Base-by-base conservation (phyloP, 2,113 vertebrate genomes). In the Puma concolor region DNA sequence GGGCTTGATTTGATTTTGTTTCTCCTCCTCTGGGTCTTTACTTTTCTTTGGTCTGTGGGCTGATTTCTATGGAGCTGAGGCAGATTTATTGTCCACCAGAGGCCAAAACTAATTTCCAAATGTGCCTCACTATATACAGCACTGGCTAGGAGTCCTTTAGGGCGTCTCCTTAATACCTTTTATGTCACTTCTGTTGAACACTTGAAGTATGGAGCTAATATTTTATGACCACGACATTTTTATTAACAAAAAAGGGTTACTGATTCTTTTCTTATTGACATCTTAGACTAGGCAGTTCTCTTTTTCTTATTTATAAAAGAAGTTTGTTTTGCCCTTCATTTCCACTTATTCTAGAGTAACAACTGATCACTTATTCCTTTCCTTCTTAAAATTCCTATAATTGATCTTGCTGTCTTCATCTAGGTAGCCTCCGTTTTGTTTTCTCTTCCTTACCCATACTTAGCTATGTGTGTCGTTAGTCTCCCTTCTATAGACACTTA, bases 211-310 rank as follows among this genome's bases (percentile, higher is more conserved):
- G 44, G 84, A 81, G 50, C 64, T 91, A 96, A 88, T 96, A 94
- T 93, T 97, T 98, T 91, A 97, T 97, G 90, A 95, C 36, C 44
- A 96, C 71, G 88, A 81, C 54, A 6, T 94, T 96, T 97, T 97
- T 97, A 97, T 94, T 97, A 94, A 96, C 81, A 87, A 84, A 94
- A 81, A 91, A 60, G n/a, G 50, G 92, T 97, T 95, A 97, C 38
- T 94, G 9, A 48, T 89, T 94, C 83, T 91, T 89, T 91, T 94
- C 44, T 91, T 88, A 57, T 2, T 85, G 91, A 81, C 69, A 91
- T 66, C 91, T 92, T 36, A 92, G 76, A 95, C 64, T 81, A 88
- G 79, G 33, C 27, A 72, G 50, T 25, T 76, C 19, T 89, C 57
- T 54, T 93, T 77, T 60, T 77, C 25, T 44, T 64, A 52, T 38